Percentiles rank a stretch among this genome's conserved stretches.
Evolutionary conservation across 2,113 vertebrate species (phyloP).

Genomic region (Seriola quinqueradiata): DNA sequence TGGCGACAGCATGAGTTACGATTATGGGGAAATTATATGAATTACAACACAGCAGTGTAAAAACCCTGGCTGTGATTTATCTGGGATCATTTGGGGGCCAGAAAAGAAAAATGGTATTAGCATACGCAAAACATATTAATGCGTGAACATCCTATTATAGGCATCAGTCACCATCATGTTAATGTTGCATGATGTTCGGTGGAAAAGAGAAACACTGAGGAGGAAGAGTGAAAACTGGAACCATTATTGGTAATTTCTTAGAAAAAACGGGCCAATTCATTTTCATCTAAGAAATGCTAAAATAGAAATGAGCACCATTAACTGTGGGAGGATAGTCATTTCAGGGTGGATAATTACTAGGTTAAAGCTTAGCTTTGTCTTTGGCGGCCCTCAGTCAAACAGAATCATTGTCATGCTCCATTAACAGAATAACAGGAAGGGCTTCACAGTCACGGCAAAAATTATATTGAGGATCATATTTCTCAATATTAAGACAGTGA

Average conservation of each 20-base stretch:
- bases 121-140: conserved; percentile 71
- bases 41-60: conserved; percentile 55
- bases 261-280: neutral
- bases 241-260: neutral
- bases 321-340: neutral
- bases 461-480: neutral
- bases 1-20: conserved; percentile 74
- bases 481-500: neutral
- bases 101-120: conserved; percentile 58
- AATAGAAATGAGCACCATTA: conserved; percentile 6
- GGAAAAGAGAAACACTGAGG: conserved; percentile 6
- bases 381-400: neutral
- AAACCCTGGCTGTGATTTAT: conserved; percentile 67
- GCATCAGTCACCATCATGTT: conserved; percentile 57
- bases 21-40: conserved; percentile 72
- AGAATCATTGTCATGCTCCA: conserved; percentile 5
- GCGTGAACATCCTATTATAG: conserved; percentile 53
- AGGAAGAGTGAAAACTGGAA: neutral
- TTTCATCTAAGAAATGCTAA: neutral
- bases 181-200: conserved; percentile 58
- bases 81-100: conserved; percentile 56
- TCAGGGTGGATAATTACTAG: conserved; percentile 1
- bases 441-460: conserved; percentile 3
- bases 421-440: neutral
- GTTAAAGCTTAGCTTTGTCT: conserved; percentile 5